Evolutionary conservation across 1,140 invertebrate genomes (phyloP), one percentile per base, ranked within the genome.

Genomic region (Apocrypta bakeri): DNA sequence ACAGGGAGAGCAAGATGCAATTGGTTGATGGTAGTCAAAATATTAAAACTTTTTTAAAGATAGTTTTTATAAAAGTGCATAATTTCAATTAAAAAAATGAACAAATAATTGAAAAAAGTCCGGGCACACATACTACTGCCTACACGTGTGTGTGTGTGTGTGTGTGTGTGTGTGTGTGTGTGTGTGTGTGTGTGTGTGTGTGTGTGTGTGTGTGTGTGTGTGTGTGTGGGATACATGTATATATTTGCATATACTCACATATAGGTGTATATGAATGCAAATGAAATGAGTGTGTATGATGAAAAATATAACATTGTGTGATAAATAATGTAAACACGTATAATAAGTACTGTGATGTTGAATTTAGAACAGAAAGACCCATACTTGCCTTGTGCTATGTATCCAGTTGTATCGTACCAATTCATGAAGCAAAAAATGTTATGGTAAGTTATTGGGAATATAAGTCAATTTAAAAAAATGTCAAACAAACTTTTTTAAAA

Each of bases 311-410:
- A 24, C 63, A 79, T 68, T 85, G 79, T 82, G 56, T 81, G 27
- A 84, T 83, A 69, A 77, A 64, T 48, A 29, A 78, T 72, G 29
- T 72, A 64, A 48, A 31, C 75, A 79, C 56, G 82, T 78, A 64
- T 73, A 56, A 31, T 69, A 82, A 63, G 24, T 56, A 84, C 25
- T 74, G 33, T 83, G 31, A 83, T 81, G 68, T 84, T 42, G 74
- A 71, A 79, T 81, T 84, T 33, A 74, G 17, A 74, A 79, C 72
- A 74, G 66, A 83, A 82, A 78, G 79, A 88, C 88, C 88, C 87
- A 91, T 91, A 91, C 90, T 91, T 91, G 90, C 90, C 90, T 91
- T 91, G 90, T 86, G 88, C 90, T 91, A 90, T 87, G 85, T 88
- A 90, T 91, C 90, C 90, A 90, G 90, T 90, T 90, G 90, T 90